Base-by-base conservation (phyloP, 2,113 vertebrate genomes). In the Phoxinus phoxinus region DNA sequence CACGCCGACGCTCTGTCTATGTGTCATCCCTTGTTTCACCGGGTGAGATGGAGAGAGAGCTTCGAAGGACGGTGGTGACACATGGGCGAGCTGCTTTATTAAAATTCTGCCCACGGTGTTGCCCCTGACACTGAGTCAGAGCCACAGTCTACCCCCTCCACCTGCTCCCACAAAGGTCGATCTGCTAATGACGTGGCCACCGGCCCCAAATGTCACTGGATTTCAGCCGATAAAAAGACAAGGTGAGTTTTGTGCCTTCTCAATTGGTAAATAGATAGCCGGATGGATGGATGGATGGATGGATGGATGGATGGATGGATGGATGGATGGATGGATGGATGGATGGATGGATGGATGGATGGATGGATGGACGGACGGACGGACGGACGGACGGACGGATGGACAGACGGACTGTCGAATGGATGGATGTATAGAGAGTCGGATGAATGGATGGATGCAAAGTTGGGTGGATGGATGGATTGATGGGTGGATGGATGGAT, bases 81-180 rank as follows among this genome's bases (percentile, higher is more conserved):
- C 85, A 63, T 72, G 56, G 82, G 75, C 59, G 78, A 84, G 81
- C 72, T 76, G 77, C 82, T 88, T 86, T 88, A 88, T 88, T 88
- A 88, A 86, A 86, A 88, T 88, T 88, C 87, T 86, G 35, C 23
- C 87, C 63, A 86, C 82, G 63, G 48, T 80, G 48, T 73, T 88
- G 87, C 81, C 85, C 85, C 87, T 84, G 87, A 86, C 82, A 81
- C 76, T 82, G 87, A 86, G 61, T 88, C 87, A 88, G 81, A 84
- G 69, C 82, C 63, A 9, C 71, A 44, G 82, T 84, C 85, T 53
- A 74, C n/a, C 59, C 67, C 61, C 87, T 85, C 76, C 82, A 88
- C 85, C 82, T 86, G 87, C 87, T 86, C 77, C 78, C 85, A 63
- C 83, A 82, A 78, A 89, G 85, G 85, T 85, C 83, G 85, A 85